A percentile compares a stretch with the other conserved stretches of the same genome.
phyloP scores from a whole-genome alignment of 2,888 invertebrate genomes.

The Heliconius aoede region DNA sequence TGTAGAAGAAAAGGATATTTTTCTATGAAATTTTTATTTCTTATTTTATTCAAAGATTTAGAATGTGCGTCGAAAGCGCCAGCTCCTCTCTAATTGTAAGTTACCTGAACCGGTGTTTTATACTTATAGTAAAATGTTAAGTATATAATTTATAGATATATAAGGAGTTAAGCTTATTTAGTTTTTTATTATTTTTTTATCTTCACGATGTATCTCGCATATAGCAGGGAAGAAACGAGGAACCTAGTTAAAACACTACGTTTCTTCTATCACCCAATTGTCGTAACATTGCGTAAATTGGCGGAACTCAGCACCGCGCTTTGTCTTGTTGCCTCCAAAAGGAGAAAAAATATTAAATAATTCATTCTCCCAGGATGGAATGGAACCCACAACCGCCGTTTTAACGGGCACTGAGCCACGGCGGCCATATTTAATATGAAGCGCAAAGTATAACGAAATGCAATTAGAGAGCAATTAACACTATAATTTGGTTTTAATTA shows the following conservation, averaged over 20 bases:
- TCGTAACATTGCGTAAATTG: no score
- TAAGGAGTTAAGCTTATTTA: not conserved
- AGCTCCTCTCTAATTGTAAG: not conserved
- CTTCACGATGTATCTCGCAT: no score
- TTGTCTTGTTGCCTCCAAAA: no score
- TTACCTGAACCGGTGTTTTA: not conserved
- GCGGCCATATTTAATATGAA: not conserved
- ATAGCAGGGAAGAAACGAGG: no score
- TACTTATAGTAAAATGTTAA: not conserved
- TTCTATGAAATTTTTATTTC: not conserved
- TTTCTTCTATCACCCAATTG: no score
- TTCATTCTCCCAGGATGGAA: no score
- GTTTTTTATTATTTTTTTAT: no score
- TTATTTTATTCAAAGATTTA: not conserved
- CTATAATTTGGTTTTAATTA: slow-evolving; percentile 23
- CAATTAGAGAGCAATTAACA: slow-evolving; percentile 17
- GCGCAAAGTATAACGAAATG: slow-evolving; percentile 12
- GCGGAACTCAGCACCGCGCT: no score
- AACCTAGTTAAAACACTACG: no score
- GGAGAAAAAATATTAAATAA: no score
- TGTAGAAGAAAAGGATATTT: not conserved
- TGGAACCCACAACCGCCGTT: no score
- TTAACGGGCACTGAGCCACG: no score
- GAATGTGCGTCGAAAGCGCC: not conserved
- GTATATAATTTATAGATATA: not conserved